Percentiles rank a stretch among this genome's conserved stretches.
Conservation (phyloP, 2,888 invertebrate species). For the Carabus problematicus region DNA sequence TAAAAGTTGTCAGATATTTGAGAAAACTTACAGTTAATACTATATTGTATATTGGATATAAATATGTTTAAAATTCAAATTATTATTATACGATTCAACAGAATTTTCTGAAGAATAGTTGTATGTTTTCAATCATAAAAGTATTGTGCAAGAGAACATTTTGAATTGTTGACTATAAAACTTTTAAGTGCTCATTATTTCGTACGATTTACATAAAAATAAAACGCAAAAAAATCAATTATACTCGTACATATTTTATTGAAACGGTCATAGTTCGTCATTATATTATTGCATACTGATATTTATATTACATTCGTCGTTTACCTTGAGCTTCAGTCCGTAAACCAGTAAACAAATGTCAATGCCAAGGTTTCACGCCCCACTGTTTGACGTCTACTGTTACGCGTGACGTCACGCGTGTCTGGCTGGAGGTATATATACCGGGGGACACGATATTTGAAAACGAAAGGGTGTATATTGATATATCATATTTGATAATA, state of each 20-base stretch:
- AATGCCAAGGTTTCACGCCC: slow-evolving; percentile 33
- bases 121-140: too few relatives aligned
- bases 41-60: too few relatives aligned
- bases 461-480: slow-evolving; percentile 23
- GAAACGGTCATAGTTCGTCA: neutral
- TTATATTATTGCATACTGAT: slow-evolving; percentile 20
- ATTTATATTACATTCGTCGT: slow-evolving; percentile 37
- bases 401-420: slow-evolving; percentile 14
- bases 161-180: too few relatives aligned
- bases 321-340: slow-evolving; percentile 32
- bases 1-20: too few relatives aligned
- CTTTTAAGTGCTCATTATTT: neutral
- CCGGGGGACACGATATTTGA: slow-evolving; percentile 17
- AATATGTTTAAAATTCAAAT: too few relatives aligned
- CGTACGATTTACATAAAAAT: neutral
- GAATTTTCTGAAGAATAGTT: too few relatives aligned
- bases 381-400: slow-evolving; percentile 26
- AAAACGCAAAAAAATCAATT: too few relatives aligned
- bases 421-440: slow-evolving; percentile 29
- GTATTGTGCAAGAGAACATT: too few relatives aligned
- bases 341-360: slow-evolving; percentile 34
- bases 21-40: too few relatives aligned
- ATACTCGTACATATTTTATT: too few relatives aligned
- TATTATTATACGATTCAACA: too few relatives aligned
- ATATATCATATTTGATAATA: neutral